Conservation (phyloP, 2,113 vertebrate genomes). For the Pedetes capensis region DNA sequence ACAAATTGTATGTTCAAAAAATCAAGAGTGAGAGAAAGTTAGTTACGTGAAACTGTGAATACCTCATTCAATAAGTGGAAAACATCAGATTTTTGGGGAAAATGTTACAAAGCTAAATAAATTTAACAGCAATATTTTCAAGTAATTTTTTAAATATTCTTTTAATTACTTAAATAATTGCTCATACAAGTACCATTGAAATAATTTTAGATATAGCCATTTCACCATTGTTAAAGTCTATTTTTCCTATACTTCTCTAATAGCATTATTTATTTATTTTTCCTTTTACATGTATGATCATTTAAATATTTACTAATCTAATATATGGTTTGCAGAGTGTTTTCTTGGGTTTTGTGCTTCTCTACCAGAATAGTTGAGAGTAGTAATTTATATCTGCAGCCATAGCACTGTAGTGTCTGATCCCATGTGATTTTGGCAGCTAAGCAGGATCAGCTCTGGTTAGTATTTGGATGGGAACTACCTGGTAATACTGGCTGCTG, state of each 20-base stretch:
- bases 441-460: no score
- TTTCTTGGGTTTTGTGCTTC: background rate
- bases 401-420: no score
- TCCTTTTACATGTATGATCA: background rate
- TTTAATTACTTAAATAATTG: background rate
- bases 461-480: no score
- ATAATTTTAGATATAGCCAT: background rate
- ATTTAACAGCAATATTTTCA: background rate
- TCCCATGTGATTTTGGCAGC: no score
- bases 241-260: slow-evolving; percentile 31
- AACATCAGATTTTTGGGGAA: background rate
- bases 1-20: background rate
- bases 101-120: background rate
- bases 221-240: slow-evolving; percentile 34
- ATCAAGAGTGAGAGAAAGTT: background rate
- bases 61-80: background rate
- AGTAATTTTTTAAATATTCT: background rate
- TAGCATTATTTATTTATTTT: background rate
- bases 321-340: background rate
- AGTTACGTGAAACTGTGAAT: background rate
- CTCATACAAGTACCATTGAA: background rate
- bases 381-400: no score
- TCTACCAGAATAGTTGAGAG: background rate
- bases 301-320: slow-evolving; percentile 47
- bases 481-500: no score